Base-by-base conservation (phyloP, 2,113 vertebrate species). In the Petrocephalus microphthalmus region DNA sequence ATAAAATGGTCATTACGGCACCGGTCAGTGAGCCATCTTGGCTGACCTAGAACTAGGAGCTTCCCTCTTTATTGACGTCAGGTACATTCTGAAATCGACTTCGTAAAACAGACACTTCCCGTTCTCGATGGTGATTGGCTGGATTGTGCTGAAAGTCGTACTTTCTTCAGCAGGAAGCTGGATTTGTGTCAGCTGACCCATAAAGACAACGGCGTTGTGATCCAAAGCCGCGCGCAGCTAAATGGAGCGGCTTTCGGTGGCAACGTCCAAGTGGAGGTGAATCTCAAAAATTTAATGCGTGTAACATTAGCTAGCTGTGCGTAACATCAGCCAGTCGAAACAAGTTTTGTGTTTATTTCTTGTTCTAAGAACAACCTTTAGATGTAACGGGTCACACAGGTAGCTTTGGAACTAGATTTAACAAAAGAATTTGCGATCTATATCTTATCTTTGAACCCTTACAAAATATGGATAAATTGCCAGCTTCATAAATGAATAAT, bases 1-100 rank as follows among this genome's bases (percentile, higher is more conserved):
- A 85, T 54, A 54, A 85, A 85, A 33, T 85, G 83, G 57, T 89
- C 82, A 85, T 85, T 89, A 85, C 11, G 45, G 49, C 82, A 84
- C 82, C 49, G 47, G 82, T n/a, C 22, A 85, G 84, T 85, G 33
- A 54, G 84, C 47, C 49, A 19, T 56, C 84, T 42, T 85, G 52
- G 52, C 52, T 54, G 52, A 85, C 47, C 25, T 85, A 54, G 49
- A 33, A 85, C 29, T 29, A 5, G 84, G 17, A 85, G 25, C 84
- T 17, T 11, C 25, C 5, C 19, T 85, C 52, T 33, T 54, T 85
- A 53, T 37, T 85, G 84, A 85, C 33, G 51, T 85, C 52, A 54
- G 25, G 84, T 56, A 47, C 47, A 37, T 54, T 56, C 51, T 52
- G 81, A 49, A 83, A 47, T 83, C 19, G 37, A 49, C 45, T 83